Base-by-base conservation (phyloP, 2,113 vertebrate species). In the Acrocephalus kingi region DNA sequence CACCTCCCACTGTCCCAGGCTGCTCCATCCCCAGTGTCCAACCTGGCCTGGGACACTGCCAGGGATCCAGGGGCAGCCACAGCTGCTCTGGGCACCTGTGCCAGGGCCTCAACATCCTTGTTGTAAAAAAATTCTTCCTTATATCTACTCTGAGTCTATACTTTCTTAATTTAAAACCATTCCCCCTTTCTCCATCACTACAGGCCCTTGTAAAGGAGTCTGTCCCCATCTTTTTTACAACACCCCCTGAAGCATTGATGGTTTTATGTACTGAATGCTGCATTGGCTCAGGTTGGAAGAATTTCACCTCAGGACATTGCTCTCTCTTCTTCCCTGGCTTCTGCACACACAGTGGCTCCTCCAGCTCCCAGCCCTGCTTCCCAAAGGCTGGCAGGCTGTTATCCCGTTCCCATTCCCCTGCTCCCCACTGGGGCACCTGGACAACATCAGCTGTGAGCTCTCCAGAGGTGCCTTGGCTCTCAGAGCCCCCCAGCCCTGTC, bases 91-190 rank as follows among this genome's bases (percentile, higher is more conserved):
- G 27, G 15, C 27, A 85, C 9, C 51, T 35, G 9, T 0, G 2
- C 11, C 61, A 58, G 37, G 3, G 7, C 7, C 18, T 63, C 2
- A 0, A 0, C 72, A n/a, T 8, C 19, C 14, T 59, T 25, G 0
- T 18, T 45, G 45, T 33, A 9, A 86, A 59, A 23, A 3, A 39
- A 7, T 5, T 51, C 33, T 48, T 39, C 41, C n/a, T 77, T 55
- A 2, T 13, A 12, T 16, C 15, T 11, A 30, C 35, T 20, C 41
- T 33, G 4, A 48, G 45, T 49, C 18, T 33, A 3, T 3, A 6
- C 10, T 78, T 35, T 23, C 33, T 11, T 23, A 27, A 3, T 46
- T 41, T 28, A 22, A 87, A 89, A 8, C 10, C 30, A 10, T 24
- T 15, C 7, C 7, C 10, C 5, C 13, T 64, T 73, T 28, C 55